These are phyloP conservation scores for Notarius lentiginosus DNA, from an alignment of 2,113 vertebrate genomes.

Conservation along the genomic window DNA sequence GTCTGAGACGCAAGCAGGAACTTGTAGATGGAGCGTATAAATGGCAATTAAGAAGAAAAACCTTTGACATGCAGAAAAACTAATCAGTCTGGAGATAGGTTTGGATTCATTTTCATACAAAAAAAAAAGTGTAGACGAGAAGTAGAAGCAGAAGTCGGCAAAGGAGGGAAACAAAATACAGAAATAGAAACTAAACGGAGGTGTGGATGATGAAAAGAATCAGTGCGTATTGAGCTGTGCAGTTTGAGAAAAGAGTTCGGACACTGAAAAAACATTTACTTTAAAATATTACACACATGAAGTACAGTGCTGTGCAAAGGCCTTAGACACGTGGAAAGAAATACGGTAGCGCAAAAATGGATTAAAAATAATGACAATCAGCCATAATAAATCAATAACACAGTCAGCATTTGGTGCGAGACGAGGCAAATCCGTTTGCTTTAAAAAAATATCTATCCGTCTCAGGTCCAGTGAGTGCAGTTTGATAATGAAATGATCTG, in stretches of 20 bases:
- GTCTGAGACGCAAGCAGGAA: background rate
- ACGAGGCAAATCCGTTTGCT: too few relatives aligned
- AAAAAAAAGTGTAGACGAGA: too few relatives aligned
- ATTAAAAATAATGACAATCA: too few relatives aligned
- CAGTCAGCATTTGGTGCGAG: too few relatives aligned
- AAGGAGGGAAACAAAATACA: background rate
- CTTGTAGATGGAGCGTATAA: background rate
- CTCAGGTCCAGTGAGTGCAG: too few relatives aligned
- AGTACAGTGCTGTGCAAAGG: too few relatives aligned
- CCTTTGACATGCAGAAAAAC: background rate
- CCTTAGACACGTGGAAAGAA: too few relatives aligned
- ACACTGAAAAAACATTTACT: background rate
- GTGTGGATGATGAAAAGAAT: background rate
- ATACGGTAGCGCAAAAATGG: too few relatives aligned
- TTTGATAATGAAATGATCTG: too few relatives aligned
- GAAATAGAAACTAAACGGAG: background rate
- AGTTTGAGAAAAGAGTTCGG: background rate
- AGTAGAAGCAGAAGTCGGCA: background rate
- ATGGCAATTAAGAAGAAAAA: background rate
- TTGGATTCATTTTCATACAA: background rate
- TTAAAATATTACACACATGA: too few relatives aligned
- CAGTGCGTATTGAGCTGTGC: background rate
- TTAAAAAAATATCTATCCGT: too few relatives aligned
- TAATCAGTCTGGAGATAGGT: background rate
- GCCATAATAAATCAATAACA: too few relatives aligned